Conservation (phyloP, 2,113 vertebrate species). For the Dendropsophus ebraccatus region DNA sequence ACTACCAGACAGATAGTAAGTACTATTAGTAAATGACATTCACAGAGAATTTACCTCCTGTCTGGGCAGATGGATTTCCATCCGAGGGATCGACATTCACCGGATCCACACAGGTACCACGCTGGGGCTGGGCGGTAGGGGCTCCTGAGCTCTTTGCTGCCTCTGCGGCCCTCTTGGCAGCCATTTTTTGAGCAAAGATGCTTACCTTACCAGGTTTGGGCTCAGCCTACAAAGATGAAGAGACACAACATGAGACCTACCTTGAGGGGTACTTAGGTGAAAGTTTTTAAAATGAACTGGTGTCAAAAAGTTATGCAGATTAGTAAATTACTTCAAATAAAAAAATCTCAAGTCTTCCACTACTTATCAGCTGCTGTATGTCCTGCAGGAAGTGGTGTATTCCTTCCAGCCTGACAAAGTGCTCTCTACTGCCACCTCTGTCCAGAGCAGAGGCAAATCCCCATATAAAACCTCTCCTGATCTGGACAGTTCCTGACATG, state of each 20-base stretch:
- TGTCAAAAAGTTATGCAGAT: too few species aligned
- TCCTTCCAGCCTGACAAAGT: too few species aligned
- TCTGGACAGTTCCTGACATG: too few species aligned
- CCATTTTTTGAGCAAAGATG: slow-evolving; percentile 93
- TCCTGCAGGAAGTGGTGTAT: too few species aligned
- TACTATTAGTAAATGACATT: background rate
- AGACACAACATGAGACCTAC: background rate
- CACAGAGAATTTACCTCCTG: background rate
- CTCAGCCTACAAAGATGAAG: slow-evolving; percentile 63
- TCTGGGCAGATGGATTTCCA: background rate
- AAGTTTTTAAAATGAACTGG: too few species aligned
- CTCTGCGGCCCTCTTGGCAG: slow-evolving; percentile 78
- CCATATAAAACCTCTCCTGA: too few species aligned
- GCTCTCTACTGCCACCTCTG: too few species aligned
- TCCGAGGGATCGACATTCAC: background rate
- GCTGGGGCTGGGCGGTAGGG: background rate
- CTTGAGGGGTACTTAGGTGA: too few species aligned
- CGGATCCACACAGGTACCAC: background rate
- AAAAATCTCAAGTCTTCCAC: too few species aligned
- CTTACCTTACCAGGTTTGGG: slow-evolving; percentile 79
- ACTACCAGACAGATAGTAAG: background rate
- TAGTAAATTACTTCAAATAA: too few species aligned
- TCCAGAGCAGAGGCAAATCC: too few species aligned
- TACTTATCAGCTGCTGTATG: too few species aligned
- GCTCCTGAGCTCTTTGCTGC: slow-evolving; percentile 53